phyloP scores from a whole-genome alignment of 2,888 invertebrate species.

The Drosophila flavopinicola region DNA sequence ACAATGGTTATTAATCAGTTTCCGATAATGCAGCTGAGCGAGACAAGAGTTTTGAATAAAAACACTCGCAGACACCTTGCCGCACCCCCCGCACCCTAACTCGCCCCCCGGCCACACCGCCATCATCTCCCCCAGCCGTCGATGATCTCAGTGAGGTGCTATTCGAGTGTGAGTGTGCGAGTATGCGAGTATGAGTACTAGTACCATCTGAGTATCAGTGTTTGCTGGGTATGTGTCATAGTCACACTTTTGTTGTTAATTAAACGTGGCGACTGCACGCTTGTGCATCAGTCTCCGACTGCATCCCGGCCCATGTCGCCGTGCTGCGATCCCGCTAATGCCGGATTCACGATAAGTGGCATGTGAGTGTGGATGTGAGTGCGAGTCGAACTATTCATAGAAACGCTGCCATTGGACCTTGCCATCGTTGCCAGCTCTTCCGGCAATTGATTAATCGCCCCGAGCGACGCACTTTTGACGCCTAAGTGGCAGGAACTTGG shows the following conservation, averaged over 20 bases:
- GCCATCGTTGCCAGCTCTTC: conserved; percentile 66
- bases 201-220: conserved; percentile 4
- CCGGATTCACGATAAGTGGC: conserved; percentile 72
- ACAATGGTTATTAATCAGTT: conserved; percentile 83
- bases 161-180: conserved; percentile 7
- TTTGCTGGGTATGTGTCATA: conserved; percentile 62
- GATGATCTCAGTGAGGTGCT: conserved; percentile 51
- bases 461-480: conserved; percentile 63
- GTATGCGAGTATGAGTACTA: conserved; percentile 9
- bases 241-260: conserved; percentile 80
- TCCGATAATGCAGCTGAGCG: conserved; percentile 79
- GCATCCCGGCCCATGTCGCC: conserved; percentile 13
- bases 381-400: conserved; percentile 68
- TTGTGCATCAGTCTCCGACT: conserved; percentile 24
- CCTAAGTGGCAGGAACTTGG: conserved; percentile 60
- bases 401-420: conserved; percentile 75
- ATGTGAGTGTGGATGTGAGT: conserved; percentile 12
- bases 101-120: too few species aligned
- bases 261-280: conserved; percentile 66
- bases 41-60: conserved; percentile 73
- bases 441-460: conserved; percentile 74
- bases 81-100: conserved; percentile 42
- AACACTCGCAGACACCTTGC: conserved; percentile 39
- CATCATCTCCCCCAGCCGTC: conserved; percentile 7
- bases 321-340: conserved; percentile 52